Conservation (phyloP, 2,797 vertebrate genomes). For the Cyclura pinguis region DNA sequence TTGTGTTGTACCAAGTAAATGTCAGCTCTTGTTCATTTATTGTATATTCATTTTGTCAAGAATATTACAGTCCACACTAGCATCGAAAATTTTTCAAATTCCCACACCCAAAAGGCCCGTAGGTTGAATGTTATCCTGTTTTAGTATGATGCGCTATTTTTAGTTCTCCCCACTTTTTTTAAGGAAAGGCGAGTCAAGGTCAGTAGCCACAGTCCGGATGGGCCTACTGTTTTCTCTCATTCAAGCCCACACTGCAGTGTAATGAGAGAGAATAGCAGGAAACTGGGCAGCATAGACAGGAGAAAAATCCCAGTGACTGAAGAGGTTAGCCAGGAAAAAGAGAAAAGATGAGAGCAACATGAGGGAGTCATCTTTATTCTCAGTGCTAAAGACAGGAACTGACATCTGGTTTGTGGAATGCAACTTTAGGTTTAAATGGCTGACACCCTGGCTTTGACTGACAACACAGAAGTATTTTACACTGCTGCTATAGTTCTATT, state of each 20-base stretch:
- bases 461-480: not conserved
- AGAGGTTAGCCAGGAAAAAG: constrained; percentile 67
- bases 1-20: not conserved
- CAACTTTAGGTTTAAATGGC: constrained; percentile 8
- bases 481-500: not conserved
- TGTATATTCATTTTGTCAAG: not conserved
- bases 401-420: constrained; percentile 59
- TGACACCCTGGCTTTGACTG: not conserved
- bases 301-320: constrained; percentile 49
- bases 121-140: not conserved
- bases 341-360: constrained; percentile 61
- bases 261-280: constrained; percentile 76
- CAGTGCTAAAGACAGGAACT: constrained; percentile 69
- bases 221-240: not conserved
- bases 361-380: constrained; percentile 54
- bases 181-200: constrained; percentile 49
- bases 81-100: constrained; percentile 33
- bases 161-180: constrained; percentile 37
- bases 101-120: constrained; percentile 1
- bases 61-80: constrained; percentile 18
- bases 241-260: not conserved
- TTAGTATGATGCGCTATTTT: not conserved
- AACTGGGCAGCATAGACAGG: constrained; percentile 57
- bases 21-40: not conserved
- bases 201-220: constrained; percentile 36